A percentile compares a stretch with the other conserved stretches of the same genome.
Conservation (phyloP, 1,140 invertebrate genomes). For the Teleopsis dalmanni region DNA sequence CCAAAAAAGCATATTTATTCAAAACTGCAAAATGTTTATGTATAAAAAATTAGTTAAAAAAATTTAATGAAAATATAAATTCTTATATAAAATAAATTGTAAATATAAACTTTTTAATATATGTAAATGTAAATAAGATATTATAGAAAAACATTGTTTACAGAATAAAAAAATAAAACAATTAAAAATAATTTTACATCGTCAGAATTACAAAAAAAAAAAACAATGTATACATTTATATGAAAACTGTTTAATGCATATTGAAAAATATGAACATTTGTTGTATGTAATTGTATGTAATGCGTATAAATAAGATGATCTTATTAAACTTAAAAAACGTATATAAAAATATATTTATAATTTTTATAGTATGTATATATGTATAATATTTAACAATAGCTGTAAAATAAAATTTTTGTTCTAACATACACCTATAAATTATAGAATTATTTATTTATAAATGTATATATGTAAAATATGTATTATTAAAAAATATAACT, state of each 20-base stretch:
- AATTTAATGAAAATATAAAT: no score
- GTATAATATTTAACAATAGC: no score
- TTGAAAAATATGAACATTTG: no score
- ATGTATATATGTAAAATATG: no score
- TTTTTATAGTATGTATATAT: no score
- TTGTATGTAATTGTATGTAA: no score
- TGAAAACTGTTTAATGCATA: neutral
- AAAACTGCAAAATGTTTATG: no score
- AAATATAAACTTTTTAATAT: neutral
- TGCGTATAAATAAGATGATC: neutral
- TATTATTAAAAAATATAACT: no score
- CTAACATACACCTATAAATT: no score
- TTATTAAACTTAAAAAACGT: neutral
- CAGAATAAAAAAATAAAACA: constrained; percentile 12
- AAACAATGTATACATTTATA: neutral
- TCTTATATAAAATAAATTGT: constrained; percentile 3
- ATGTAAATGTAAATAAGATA: constrained; percentile 7
- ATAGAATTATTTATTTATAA: no score
- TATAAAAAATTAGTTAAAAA: no score
- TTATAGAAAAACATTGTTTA: constrained; percentile 2
- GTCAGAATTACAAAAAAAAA: constrained; percentile 6
- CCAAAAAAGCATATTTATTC: constrained; percentile 45
- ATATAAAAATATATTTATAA: constrained; percentile 1
- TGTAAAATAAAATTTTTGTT: no score
- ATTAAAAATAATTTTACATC: constrained; percentile 8